A percentile compares a stretch with the other conserved stretches of the same genome.
Evolutionary conservation across 2,113 vertebrate genomes (phyloP).

Genomic region (Clarias gariepinus): DNA sequence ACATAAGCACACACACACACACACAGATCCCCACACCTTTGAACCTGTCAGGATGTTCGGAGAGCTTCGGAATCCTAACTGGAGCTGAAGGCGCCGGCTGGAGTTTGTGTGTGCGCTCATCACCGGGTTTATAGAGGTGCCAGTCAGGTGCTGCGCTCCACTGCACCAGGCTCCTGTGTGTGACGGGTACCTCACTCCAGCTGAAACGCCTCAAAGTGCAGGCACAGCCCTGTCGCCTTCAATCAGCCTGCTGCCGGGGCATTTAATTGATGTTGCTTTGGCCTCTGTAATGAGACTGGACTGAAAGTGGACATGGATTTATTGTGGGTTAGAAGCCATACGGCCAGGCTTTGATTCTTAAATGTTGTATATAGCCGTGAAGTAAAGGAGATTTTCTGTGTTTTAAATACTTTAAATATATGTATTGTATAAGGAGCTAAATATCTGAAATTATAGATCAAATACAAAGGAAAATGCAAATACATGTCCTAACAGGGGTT

Average conservation of each 20-base stretch:
- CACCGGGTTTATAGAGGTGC: slow-evolving; percentile 96
- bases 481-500: neutral
- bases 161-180: slow-evolving; percentile 47
- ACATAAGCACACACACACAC: slow-evolving; percentile 9
- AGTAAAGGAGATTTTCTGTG: neutral
- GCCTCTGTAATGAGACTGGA: neutral
- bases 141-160: slow-evolving; percentile 75
- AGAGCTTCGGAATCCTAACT: slow-evolving; percentile 72
- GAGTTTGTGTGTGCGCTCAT: slow-evolving; percentile 95
- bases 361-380: neutral
- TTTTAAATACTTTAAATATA: neutral
- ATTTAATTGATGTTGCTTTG: slow-evolving; percentile 39
- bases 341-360: neutral
- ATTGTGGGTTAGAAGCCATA: neutral
- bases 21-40: slow-evolving; percentile 5
- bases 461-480: neutral
- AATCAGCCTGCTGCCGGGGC: slow-evolving; percentile 23
- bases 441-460: neutral
- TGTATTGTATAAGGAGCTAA: neutral
- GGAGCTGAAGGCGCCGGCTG: slow-evolving; percentile 88
- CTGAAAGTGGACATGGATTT: slow-evolving; percentile 22
- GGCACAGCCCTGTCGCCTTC: slow-evolving; percentile 28
- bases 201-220: slow-evolving; percentile 16
- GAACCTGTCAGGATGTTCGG: slow-evolving; percentile 40
- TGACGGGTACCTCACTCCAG: slow-evolving; percentile 62